Conservation (phyloP, 2,113 vertebrate genomes). For the Micronycteris hirsuta region DNA sequence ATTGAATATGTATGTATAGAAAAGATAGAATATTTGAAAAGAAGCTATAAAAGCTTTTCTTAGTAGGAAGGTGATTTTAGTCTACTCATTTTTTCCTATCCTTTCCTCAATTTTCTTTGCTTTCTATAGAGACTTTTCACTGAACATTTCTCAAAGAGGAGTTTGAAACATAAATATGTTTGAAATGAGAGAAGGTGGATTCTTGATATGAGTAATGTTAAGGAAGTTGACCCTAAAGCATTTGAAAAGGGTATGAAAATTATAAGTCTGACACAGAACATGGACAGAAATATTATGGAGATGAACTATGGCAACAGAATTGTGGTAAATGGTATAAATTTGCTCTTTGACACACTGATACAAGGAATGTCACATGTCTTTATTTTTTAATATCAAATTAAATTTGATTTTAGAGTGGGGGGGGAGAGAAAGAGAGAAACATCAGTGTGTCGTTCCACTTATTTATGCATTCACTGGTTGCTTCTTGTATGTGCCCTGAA, state of each 20-base stretch:
- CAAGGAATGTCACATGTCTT: not conserved
- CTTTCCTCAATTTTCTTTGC: not conserved
- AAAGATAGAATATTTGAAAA: not conserved
- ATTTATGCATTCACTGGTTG: too few relatives aligned
- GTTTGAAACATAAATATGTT: not conserved
- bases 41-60: not conserved
- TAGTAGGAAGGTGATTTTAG: not conserved
- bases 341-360: not conserved
- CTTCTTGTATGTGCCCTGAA: too few relatives aligned
- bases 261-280: not conserved
- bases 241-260: not conserved
- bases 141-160: not conserved
- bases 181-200: not conserved
- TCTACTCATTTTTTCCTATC: not conserved
- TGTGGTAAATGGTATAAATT: not conserved
- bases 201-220: not conserved
- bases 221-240: not conserved
- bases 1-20: not conserved
- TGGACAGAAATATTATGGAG: not conserved
- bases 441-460: too few relatives aligned
- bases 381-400: not conserved
- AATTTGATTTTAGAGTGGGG: not conserved
- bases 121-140: not conserved
- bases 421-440: too few relatives aligned
- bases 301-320: not conserved